phyloP scores from a whole-genome alignment of 2,888 invertebrate genomes.

The Polymixis lichenea region DNA sequence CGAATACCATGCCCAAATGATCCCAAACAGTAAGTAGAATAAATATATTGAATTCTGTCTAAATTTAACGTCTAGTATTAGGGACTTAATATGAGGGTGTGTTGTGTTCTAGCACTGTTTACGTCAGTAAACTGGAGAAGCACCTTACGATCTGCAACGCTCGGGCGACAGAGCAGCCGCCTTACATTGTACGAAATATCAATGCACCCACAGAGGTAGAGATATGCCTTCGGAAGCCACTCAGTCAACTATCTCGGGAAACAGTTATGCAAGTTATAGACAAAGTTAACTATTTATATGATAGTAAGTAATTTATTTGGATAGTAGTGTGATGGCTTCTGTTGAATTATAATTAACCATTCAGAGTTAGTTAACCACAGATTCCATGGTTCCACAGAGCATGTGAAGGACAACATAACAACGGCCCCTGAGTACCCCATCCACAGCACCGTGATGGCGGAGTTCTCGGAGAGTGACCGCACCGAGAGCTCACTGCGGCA shows the following conservation, averaged over 20 bases:
- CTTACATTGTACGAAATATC: slow-evolving; percentile 90
- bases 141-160: slow-evolving; percentile 94
- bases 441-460: slow-evolving; percentile 75
- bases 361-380: not conserved
- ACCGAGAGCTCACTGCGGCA: slow-evolving; percentile 93
- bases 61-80: not conserved
- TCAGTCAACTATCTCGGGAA: slow-evolving; percentile 77
- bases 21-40: slow-evolving; percentile 92
- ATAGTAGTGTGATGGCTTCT: not conserved
- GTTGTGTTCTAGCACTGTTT: slow-evolving; percentile 91
- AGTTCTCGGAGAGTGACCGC: slow-evolving; percentile 86
- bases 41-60: not conserved
- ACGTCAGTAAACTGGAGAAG: slow-evolving; percentile 92
- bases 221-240: slow-evolving; percentile 70
- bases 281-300: slow-evolving; percentile 83
- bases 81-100: not conserved
- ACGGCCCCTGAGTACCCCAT: slow-evolving; percentile 73
- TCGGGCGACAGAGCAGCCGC: slow-evolving; percentile 85
- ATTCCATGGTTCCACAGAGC: slow-evolving; percentile 68
- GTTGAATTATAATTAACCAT: not conserved
- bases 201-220: slow-evolving; percentile 75
- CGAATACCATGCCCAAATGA: slow-evolving; percentile 94
- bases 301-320: slow-evolving; percentile 76
- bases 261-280: slow-evolving; percentile 77
- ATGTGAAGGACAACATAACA: slow-evolving; percentile 76